Evolutionary conservation across 92 coral and sea anemone genomes (phyloP), one percentile per base, ranked within the genome.

Genomic region (Galaxea fascicularis): DNA sequence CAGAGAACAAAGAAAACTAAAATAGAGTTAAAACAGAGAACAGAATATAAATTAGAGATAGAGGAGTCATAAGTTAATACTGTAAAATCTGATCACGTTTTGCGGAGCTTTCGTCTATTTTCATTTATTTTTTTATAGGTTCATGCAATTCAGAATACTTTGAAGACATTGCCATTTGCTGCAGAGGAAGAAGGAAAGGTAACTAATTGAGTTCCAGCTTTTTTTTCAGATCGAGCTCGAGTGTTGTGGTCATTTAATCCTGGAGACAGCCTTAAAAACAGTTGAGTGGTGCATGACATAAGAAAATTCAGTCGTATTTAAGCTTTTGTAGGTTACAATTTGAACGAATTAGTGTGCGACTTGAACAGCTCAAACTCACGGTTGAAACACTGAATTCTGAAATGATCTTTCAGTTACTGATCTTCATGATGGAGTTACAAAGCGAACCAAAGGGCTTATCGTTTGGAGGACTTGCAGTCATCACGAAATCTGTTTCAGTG

Each of bases 391-490:
- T 5, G 4, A 17, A 10, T 11, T 12, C 4, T 54, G 16, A 54
- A 10, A 20, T 54, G 16, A 35, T 24, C 10, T 77, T 47, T 51
- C 75, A 79, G 66, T 25, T 79, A 30, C 20, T 65, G 20, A 16
- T 51, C 22, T 49, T 79, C 17, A 51, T 78, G 20, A 8, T 49
- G 21, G 64, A 79, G 21, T 51, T 79, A 0, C 65, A 65, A 65
- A 47, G 49, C 0, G 74, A 79, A 35, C 73, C 60, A 13, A 67
- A n/a, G 29, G 84, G 84, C 9, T 44, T 79, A 9, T 65, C 84
- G 3, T 51, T 79, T 21, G 84, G 74, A 10, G 74, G 65, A 4
- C 15, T 79, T 17, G 18, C 72, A 0, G 18, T 65, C 20, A 66
- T 79, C 10, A 49, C 46, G 4, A 79, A 51, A 29, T 65, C 84